Base-by-base conservation (phyloP, 92 coral and sea anemone genomes). In the Siderastrea radians region DNA sequence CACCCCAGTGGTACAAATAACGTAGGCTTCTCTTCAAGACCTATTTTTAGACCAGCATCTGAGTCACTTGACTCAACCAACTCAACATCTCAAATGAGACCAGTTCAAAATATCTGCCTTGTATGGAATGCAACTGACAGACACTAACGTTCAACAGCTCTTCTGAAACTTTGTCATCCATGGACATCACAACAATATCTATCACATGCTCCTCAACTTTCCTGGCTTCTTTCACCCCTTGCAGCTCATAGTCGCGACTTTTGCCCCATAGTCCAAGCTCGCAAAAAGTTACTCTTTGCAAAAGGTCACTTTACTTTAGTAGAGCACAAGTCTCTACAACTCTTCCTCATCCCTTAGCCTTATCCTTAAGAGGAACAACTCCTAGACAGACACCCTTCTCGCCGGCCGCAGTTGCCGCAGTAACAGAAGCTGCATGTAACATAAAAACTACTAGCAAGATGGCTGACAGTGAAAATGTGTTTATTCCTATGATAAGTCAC, bases 401-500 rank as follows among this genome's bases (percentile, higher is more conserved):
- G 19, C 97, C 93, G 84, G 91, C 89, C 89, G 93, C 94, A 78
- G 95, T 91, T 75, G 83, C 92, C 26, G 66, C 77, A 43, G 69
- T 60, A 26, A 59, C 50, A 44, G 71, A 59, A 13, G 68, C 68
- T 57, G 11, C 3, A n/a, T n/a, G n/a, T n/a, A n/a, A n/a, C n/a
- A n/a, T n/a, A n/a, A n/a, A n/a, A n/a, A n/a, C n/a, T n/a, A n/a
- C n/a, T n/a, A n/a, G n/a, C n/a, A n/a, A n/a, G n/a, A n/a, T n/a
- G n/a, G n/a, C n/a, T n/a, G n/a, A n/a, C n/a, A n/a, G n/a, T n/a
- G n/a, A n/a, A n/a, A n/a, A n/a, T n/a, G n/a, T n/a, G n/a, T n/a
- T n/a, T n/a, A n/a, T n/a, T n/a, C n/a, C n/a, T n/a, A n/a, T n/a
- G n/a, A n/a, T n/a, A n/a, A n/a, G n/a, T n/a, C n/a, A n/a, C n/a